Base-by-base conservation (phyloP, 2,113 vertebrate genomes). In the Gobio gobio region DNA sequence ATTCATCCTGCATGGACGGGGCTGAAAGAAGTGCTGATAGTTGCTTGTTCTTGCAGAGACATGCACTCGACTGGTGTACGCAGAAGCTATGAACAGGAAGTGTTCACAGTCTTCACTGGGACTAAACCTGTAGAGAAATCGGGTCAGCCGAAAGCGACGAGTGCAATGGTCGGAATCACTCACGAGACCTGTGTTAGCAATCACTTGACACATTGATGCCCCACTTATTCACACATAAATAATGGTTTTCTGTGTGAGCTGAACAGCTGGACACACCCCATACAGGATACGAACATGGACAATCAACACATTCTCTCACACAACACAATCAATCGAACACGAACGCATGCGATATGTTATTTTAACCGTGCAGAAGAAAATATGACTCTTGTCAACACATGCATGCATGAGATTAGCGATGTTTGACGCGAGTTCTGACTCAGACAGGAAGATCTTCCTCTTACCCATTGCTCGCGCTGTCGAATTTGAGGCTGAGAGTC, bases 401-500 rank as follows among this genome's bases (percentile, higher is more conserved):
- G 81, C 88, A 76, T 49, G 0, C 5, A 88, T 85, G 90, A 91
- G 88, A 92, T 89, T 24, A 89, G 74, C 54, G 43, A 83, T 83
- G 43, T 51, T 51, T 58, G 26, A 81, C 91, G 82, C 61, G 83
- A 49, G 64, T 63, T 45, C n/a, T 89, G 87, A 51, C 87, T 89
- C 88, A 83, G 87, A 88, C 85, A 59, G 85, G 89, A 89, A 85
- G 88, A 87, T 86, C 88, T 91, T 88, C 86, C 96, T 96, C 94
- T 83, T 72, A 98, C 97, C 98, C 97, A 86, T 96, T 96, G 80
- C 96, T 96, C 66, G 97, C 97, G 93, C 96, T 96, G 90, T 98
- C 97, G 90, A 99, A 98, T 95, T 99, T 99, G 88, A 98, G 92
- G 88, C 94, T 87, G 93, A 98, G 94, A 90, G 97, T 98, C 94